Evolutionary conservation across 2,113 vertebrate species (phyloP), one percentile per base, ranked within the genome.

Genomic region (Indicator maculatus): DNA sequence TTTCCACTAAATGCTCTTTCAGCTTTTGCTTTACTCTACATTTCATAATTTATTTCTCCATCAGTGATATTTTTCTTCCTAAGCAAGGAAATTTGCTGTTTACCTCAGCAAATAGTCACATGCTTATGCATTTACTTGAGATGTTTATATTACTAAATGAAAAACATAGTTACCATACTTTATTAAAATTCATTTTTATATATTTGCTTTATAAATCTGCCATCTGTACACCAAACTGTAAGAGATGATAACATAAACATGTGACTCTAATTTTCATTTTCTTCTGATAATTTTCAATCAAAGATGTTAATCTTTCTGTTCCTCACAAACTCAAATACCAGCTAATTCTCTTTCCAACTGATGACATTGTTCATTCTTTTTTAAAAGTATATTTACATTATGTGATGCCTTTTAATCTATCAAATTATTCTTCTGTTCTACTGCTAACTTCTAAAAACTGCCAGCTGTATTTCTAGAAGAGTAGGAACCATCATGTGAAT

Each of bases 41-140:
- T 60, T 86, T 88, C 9, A 16, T 15, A 26, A 50, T 50, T 64
- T 61, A 44, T 67, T 78, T 90, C 67, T 6, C 17, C 17, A 10
- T 47, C 30, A 56, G 6, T 9, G 41, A 33, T 69, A 79, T 36
- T 58, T 53, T 53, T 67, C 20, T 73, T 83, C 8, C 33, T 9
- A 71, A 61, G 9, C 13, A 86, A 77, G 7, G 18, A 17, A 70
- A 84, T 80, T 88, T 1, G 38, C 15, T 52, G 13, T 73, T 65
- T 12, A 74, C 6, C 7, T 52, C 24, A 7, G 24, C 52, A 88
- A 71, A 71, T 33, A 64, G 13, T 83, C 74, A 14, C 30, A 28
- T 26, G 28, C 0, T 0, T 58, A 55, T 58, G 2, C 53, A 55
- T 60, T 59, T 16, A 31, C 9, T 64, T 0, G 6, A 60, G 13